Percentiles rank a stretch among this genome's conserved stretches.
These are phyloP conservation scores for Scarus forsteni DNA, from an alignment of 2,797 vertebrate species.

Conservation along the genomic window DNA sequence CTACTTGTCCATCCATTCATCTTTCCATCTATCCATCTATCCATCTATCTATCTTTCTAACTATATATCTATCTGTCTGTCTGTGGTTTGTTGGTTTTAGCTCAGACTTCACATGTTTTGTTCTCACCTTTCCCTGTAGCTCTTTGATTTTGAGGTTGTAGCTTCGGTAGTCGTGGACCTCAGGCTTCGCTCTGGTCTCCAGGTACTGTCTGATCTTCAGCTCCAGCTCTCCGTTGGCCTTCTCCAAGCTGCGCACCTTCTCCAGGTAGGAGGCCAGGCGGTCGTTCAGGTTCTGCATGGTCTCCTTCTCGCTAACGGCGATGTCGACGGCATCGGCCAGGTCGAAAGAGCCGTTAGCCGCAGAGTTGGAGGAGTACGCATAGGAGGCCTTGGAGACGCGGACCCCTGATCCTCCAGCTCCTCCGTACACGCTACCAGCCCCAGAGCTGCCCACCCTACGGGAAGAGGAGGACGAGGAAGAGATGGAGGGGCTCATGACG, in stretches of 20 bases:
- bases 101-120: not conserved
- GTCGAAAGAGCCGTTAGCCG: not conserved
- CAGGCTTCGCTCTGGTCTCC: slow-evolving; percentile 52
- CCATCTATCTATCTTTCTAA: too few species aligned
- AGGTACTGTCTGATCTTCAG: slow-evolving; percentile 84
- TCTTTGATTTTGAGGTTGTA: slow-evolving; percentile 79
- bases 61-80: too few species aligned
- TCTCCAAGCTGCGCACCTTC: slow-evolving; percentile 86
- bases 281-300: slow-evolving; percentile 91
- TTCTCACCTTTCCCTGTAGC: slow-evolving; percentile 83
- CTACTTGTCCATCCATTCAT: too few species aligned
- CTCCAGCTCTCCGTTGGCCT: slow-evolving; percentile 86
- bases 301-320: slow-evolving; percentile 58
- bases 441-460: slow-evolving; percentile 13
- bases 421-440: slow-evolving; percentile 79
- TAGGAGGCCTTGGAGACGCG: slow-evolving; percentile 44
- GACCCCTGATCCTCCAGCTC: slow-evolving; percentile 72
- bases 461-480: slow-evolving; percentile 1
- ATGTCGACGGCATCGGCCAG: slow-evolving; percentile 1
- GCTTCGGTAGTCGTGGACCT: slow-evolving; percentile 70
- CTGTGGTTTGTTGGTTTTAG: too few species aligned
- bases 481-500: not conserved
- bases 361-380: not conserved
- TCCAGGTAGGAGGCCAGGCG: slow-evolving; percentile 88
- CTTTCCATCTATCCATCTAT: too few species aligned